phyloP scores from a whole-genome alignment of 2,888 invertebrate genomes.

The Drosophila pullipes region DNA sequence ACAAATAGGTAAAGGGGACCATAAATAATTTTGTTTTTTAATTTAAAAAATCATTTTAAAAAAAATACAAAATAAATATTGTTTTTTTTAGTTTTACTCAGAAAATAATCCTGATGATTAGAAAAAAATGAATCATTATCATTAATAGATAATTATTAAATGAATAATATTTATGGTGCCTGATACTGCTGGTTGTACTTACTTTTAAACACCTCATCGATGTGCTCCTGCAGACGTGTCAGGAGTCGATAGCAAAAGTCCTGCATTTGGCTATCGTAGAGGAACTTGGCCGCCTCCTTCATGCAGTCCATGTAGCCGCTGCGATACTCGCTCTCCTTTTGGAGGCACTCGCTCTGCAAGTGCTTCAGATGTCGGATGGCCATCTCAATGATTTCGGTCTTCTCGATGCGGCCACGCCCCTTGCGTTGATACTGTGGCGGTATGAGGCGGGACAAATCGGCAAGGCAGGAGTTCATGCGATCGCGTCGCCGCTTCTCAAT shows the following conservation, averaged over 20 bases:
- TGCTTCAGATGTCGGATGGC: conserved; percentile 97
- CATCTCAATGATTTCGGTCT: conserved; percentile 99
- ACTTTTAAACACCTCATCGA: conserved; percentile 89
- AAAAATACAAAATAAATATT: neutral
- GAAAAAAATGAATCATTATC: neutral
- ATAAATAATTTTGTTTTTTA: neutral
- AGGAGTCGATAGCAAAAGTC: conserved; percentile 92
- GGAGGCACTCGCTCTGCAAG: conserved; percentile 89
- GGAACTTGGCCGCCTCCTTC: conserved; percentile 94
- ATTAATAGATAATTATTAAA: neutral
- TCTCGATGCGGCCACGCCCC: conserved; percentile 97
- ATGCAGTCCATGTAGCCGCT: conserved; percentile 96
- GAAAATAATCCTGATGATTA: neutral
- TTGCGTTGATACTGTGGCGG: conserved; percentile 97
- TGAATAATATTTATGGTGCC: neutral
- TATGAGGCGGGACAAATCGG: conserved; percentile 96
- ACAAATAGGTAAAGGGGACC: neutral
- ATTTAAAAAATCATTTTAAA: neutral
- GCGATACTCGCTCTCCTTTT: conserved; percentile 87
- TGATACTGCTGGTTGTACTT: conserved; percentile 35
- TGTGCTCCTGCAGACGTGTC: conserved; percentile 93
- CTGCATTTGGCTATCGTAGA: conserved; percentile 94
- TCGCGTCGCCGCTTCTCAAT: conserved; percentile 98
- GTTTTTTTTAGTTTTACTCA: neutral
- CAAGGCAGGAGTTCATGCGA: conserved; percentile 98